phyloP scores from a whole-genome alignment of 2,888 invertebrate species.

The Epiblema foenella region DNA sequence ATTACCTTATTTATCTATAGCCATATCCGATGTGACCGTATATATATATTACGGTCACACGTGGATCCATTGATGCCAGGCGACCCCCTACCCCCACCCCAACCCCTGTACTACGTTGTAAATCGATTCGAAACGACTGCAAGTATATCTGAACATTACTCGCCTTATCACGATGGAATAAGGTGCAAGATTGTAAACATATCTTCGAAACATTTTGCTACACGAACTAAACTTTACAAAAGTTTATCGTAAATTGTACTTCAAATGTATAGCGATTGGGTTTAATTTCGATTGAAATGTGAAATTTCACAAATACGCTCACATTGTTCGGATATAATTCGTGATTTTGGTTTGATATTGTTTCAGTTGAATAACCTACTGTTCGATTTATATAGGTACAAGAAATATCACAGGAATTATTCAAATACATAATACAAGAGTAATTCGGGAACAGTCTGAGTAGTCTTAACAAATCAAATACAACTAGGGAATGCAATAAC shows the following conservation, averaged over 20 bases:
- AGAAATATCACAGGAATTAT: neutral
- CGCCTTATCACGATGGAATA: neutral
- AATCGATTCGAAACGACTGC: constrained; percentile 29
- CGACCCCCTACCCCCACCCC: constrained; percentile 8
- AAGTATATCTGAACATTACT: neutral
- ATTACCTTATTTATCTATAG: neutral
- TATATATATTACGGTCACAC: constrained; percentile 27
- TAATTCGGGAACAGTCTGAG: too few relatives aligned
- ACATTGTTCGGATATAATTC: constrained; percentile 3
- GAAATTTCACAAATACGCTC: neutral
- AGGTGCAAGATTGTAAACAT: neutral
- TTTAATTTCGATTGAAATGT: neutral
- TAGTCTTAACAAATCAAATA: too few relatives aligned
- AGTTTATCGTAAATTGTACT: neutral
- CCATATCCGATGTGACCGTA: too few relatives aligned
- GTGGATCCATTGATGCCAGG: constrained; percentile 40
- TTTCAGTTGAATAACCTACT: neutral
- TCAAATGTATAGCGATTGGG: neutral
- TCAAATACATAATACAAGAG: neutral
- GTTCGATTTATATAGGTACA: neutral
- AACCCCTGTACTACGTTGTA: constrained; percentile 12
- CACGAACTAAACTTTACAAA: neutral
- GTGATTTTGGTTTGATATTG: neutral
- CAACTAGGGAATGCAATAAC: too few relatives aligned
- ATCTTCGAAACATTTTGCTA: neutral